A percentile compares a stretch with the other conserved stretches of the same genome.
Conservation (phyloP, 2,797 vertebrate species). For the Rhinatrema bivittatum region DNA sequence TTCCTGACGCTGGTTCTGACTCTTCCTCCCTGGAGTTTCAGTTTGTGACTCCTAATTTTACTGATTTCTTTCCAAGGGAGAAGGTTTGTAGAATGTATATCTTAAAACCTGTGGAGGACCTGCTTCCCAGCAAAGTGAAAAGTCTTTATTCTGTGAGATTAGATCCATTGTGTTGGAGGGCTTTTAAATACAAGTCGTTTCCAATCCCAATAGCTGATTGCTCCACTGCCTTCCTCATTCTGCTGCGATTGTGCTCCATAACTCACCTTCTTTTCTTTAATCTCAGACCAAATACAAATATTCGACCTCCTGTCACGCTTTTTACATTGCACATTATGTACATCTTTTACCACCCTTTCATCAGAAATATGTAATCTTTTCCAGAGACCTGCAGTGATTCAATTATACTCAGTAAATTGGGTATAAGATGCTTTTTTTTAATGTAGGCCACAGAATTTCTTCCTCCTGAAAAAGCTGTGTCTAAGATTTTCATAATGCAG, state of each 20-base stretch:
- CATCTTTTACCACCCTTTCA: too few relatives aligned
- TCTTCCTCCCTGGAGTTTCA: too few relatives aligned
- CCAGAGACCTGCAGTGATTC: background rate
- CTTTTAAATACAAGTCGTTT: background rate
- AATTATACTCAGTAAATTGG: constrained; percentile 2
- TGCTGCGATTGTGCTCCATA: background rate
- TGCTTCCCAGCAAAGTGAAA: too few relatives aligned
- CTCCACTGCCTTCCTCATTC: background rate
- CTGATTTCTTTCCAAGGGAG: too few relatives aligned
- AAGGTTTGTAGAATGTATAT: too few relatives aligned
- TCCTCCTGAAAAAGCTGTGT: background rate
- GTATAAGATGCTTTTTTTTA: constrained; percentile 1
- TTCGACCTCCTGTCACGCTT: background rate
- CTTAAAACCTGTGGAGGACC: too few relatives aligned
- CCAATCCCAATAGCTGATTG: fast-evolving
- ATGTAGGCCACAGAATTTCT: background rate
- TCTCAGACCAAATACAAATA: background rate
- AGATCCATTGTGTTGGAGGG: fast-evolving
- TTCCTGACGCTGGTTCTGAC: too few relatives aligned
- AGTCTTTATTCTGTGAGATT: too few relatives aligned
- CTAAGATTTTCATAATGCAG: background rate
- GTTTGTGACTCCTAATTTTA: too few relatives aligned
- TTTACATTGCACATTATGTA: background rate
- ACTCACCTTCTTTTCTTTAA: background rate
- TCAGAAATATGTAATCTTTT: background rate